A percentile compares a stretch with the other conserved stretches of the same genome.
Conservation (phyloP, 2,113 vertebrate species). For the Cephalophus harveyi region DNA sequence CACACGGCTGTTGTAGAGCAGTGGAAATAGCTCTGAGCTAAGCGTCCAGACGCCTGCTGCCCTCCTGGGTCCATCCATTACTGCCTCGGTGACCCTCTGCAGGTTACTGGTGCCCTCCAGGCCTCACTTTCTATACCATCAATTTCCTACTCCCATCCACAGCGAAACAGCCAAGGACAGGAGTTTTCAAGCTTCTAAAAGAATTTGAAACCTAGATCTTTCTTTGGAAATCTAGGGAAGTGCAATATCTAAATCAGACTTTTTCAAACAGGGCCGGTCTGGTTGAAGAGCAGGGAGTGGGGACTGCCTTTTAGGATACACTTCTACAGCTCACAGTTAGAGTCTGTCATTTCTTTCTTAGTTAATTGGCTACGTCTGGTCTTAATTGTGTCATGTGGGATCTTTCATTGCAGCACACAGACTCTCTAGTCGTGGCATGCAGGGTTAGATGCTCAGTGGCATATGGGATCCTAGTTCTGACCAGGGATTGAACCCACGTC, state of each 20-base stretch:
- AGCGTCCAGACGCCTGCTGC: not conserved
- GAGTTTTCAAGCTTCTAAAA: not conserved
- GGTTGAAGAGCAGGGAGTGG: not conserved
- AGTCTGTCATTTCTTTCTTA: not conserved
- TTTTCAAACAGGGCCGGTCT: not conserved
- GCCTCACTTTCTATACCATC: not conserved
- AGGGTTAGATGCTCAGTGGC: not conserved
- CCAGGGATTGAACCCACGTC: not conserved
- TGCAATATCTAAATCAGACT: not conserved
- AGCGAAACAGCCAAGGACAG: not conserved
- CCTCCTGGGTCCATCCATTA: not conserved
- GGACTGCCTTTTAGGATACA: not conserved
- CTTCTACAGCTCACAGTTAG: not conserved
- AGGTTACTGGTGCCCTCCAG: not conserved
- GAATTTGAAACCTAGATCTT: not conserved
- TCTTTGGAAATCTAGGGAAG: not conserved
- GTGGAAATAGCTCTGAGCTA: not conserved
- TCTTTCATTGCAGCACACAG: not conserved
- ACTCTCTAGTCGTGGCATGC: not conserved
- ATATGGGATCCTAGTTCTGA: not conserved
- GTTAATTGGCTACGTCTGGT: not conserved
- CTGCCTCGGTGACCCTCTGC: not conserved
- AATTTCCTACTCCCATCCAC: not conserved
- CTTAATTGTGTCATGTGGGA: not conserved
- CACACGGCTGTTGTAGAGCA: accelerated